Conservation (phyloP, 2,113 vertebrate species). For the Mellivora capensis region DNA sequence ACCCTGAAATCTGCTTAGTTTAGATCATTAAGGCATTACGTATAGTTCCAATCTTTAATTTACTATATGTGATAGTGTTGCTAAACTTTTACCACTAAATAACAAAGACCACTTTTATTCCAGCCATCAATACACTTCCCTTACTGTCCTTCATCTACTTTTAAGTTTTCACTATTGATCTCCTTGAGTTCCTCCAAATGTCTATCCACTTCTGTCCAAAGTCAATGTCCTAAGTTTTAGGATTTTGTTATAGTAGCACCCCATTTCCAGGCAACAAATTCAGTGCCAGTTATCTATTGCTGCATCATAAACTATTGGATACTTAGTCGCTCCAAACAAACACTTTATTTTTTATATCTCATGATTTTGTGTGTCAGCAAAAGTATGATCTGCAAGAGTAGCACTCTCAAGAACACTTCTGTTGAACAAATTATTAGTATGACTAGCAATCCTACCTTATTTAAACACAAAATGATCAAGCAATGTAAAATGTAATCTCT, state of each 20-base stretch:
- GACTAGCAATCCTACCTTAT: background rate
- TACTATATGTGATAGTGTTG: background rate
- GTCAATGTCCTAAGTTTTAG: background rate
- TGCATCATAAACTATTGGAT: background rate
- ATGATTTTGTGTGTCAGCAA: background rate
- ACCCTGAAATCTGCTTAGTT: background rate
- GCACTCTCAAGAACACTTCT: constrained; percentile 29
- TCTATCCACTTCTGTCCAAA: background rate
- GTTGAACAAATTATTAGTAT: background rate
- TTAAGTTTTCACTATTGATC: background rate
- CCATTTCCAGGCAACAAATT: background rate
- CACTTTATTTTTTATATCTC: background rate
- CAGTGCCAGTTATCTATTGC: background rate
- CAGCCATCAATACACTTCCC: background rate
- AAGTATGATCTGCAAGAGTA: background rate
- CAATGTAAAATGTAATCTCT: background rate
- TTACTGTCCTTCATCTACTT: background rate
- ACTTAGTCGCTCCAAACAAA: background rate
- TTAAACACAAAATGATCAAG: constrained; percentile 32
- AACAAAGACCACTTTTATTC: background rate
- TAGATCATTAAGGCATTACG: background rate
- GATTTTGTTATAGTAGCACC: background rate
- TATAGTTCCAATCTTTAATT: background rate
- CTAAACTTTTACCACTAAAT: background rate
- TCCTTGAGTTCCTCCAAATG: background rate